Percentiles rank a stretch among this genome's conserved stretches.
phyloP scores from a whole-genome alignment of 2,113 vertebrate genomes.

The Carassius auratus region DNA sequence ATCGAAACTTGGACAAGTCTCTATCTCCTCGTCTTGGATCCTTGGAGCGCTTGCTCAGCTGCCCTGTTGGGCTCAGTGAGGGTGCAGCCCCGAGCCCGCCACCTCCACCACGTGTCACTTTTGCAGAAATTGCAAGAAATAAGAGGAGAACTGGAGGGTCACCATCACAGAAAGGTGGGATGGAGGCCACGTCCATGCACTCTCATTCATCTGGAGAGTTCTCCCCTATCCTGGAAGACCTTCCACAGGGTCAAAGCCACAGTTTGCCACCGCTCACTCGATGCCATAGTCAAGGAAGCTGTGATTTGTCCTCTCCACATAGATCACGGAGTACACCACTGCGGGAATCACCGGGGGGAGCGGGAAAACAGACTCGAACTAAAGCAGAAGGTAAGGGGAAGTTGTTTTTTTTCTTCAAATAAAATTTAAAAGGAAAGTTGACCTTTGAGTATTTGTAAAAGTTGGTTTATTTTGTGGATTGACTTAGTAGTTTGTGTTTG shows the following conservation, averaged over 20 bases:
- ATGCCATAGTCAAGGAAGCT: slow-evolving; percentile 78
- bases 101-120: slow-evolving; percentile 86
- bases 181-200: slow-evolving; percentile 73
- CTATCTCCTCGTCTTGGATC: slow-evolving; percentile 82
- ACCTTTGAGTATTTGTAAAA: background rate
- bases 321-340: slow-evolving; percentile 42
- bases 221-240: slow-evolving; percentile 81
- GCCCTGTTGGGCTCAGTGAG: slow-evolving; percentile 90
- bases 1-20: slow-evolving; percentile 88
- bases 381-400: slow-evolving; percentile 70
- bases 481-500: background rate
- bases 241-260: slow-evolving; percentile 64
- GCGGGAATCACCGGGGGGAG: slow-evolving; percentile 57
- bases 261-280: slow-evolving; percentile 77
- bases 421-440: no score
- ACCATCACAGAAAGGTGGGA: slow-evolving; percentile 71
- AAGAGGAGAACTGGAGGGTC: slow-evolving; percentile 78
- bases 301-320: slow-evolving; percentile 15
- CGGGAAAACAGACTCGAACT: slow-evolving; percentile 58
- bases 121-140: slow-evolving; percentile 91
- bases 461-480: background rate
- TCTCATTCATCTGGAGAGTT: slow-evolving; percentile 83
- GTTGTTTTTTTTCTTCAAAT: background rate
- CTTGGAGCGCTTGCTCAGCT: slow-evolving; percentile 95
- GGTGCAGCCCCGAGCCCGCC: slow-evolving; percentile 67